Base-by-base conservation (phyloP, 2,113 vertebrate genomes). In the Ctenomys sociabilis region DNA sequence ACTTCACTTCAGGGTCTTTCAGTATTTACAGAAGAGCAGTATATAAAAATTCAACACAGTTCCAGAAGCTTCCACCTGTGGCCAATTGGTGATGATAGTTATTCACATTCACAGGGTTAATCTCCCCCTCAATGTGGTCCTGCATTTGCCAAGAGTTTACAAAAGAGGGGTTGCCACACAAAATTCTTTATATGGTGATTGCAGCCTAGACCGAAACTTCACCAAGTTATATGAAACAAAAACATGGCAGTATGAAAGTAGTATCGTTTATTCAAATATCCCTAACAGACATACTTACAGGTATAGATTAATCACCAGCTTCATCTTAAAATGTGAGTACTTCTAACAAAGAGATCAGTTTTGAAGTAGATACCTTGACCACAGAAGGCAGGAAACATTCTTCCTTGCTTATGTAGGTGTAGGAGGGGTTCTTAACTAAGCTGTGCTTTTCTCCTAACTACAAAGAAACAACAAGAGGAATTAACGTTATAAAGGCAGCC, bases 1-100 rank as follows among this genome's bases (percentile, higher is more conserved):
- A 45, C 96, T 68, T 88, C 85, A 89, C 83, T 93, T 93, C 93
- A 40, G 82, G 82, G 63, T 81, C 91, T 96, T 90, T 94, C 89
- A 75, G 88, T 77, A 28, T 75, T 88, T 66, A 59, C 88, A 86
- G 73, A 68, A 83, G 84, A 94, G 85, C 37, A 83, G 81, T 95
- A 85, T 35, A 82, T 81, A 52, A 85, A 97, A 93, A 45, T 24
- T 72, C 78, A 87, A 77, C 78, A 90, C 45, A 32, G 40, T 12
- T 78, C 70, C 87, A 88, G 78, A 37, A n/a, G 35, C 80, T 66
- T 35, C 57, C 52, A 84, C 75, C 21, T 66, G 83, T 35, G 77
- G 93, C 45, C 49, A 89, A 83, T n/a, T 84, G 91, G 89, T 96
- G 72, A 96, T n/a, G 64, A 43, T 35, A 82, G 9, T 32, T 64